Percentiles rank a stretch among this genome's conserved stretches.
Evolutionary conservation across 2,797 vertebrate species (phyloP).

Genomic region (Galago senegalensis): DNA sequence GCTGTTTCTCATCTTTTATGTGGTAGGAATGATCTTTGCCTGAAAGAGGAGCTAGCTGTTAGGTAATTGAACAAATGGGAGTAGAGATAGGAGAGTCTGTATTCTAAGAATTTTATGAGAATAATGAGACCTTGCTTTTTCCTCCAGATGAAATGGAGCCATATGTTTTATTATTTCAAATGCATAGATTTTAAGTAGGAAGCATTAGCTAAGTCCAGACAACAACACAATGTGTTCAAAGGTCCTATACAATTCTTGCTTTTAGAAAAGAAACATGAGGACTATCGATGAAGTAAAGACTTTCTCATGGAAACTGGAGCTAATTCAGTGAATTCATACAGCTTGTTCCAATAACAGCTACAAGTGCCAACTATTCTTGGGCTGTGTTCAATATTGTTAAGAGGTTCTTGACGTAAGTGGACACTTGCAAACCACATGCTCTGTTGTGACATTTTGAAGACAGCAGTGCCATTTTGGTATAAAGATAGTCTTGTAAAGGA

Average conservation of each 20-base stretch:
- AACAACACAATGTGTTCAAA: background rate
- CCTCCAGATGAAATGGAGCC: background rate
- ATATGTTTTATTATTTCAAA: slow-evolving; percentile 35
- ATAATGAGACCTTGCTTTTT: background rate
- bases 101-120: slow-evolving; percentile 40
- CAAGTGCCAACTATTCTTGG: background rate
- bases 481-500: slow-evolving; percentile 23
- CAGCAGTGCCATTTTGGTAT: background rate
- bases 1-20: background rate
- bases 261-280: slow-evolving; percentile 25
- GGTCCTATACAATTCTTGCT: background rate
- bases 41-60: background rate
- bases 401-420: slow-evolving; percentile 29
- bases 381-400: background rate
- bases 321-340: background rate
- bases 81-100: background rate
- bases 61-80: background rate
- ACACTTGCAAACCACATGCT: slow-evolving; percentile 14
- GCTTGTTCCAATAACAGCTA: background rate
- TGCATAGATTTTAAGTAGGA: background rate
- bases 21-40: background rate
- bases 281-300: background rate
- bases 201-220: background rate
- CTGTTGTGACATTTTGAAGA: slow-evolving; percentile 52
- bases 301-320: background rate